phyloP scores from a whole-genome alignment of 2,888 invertebrate genomes.

The Campopleginae sp. region DNA sequence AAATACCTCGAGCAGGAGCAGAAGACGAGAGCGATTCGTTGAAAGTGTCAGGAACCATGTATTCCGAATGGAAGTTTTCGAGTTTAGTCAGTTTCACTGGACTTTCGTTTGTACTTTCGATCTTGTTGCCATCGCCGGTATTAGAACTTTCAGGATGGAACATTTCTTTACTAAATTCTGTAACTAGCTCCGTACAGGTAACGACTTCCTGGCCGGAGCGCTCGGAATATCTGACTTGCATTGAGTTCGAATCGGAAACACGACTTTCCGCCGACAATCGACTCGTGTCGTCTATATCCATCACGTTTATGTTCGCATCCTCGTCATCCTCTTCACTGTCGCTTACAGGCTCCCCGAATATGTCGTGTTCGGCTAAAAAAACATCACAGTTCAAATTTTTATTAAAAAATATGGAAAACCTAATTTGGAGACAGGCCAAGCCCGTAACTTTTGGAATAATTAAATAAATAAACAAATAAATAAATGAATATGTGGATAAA shows the following conservation, averaged over 20 bases:
- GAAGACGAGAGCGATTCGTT: conserved; percentile 73
- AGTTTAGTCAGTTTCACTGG: conserved; percentile 76
- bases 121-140: conserved; percentile 75
- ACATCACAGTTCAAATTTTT: neutral
- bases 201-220: conserved; percentile 72
- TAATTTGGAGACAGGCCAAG: neutral
- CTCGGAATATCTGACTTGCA: conserved; percentile 84
- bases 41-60: conserved; percentile 78
- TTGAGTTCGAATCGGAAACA: conserved; percentile 89
- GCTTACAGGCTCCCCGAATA: conserved; percentile 96
- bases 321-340: conserved; percentile 95
- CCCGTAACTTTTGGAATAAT: neutral
- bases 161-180: conserved; percentile 88
- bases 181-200: conserved; percentile 84
- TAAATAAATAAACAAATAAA: too few species aligned
- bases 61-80: conserved; percentile 80
- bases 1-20: conserved; percentile 71
- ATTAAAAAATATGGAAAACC: conserved; percentile 1
- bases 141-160: conserved; percentile 81
- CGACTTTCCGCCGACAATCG: conserved; percentile 90
- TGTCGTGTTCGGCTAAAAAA: conserved; percentile 89
- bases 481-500: too few species aligned
- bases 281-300: conserved; percentile 92
- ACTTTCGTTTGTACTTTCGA: conserved; percentile 69
- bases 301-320: conserved; percentile 88